These are phyloP conservation scores for Allophyes oxyacanthae DNA, from an alignment of 2,888 invertebrate genomes.

Conservation along the genomic window DNA sequence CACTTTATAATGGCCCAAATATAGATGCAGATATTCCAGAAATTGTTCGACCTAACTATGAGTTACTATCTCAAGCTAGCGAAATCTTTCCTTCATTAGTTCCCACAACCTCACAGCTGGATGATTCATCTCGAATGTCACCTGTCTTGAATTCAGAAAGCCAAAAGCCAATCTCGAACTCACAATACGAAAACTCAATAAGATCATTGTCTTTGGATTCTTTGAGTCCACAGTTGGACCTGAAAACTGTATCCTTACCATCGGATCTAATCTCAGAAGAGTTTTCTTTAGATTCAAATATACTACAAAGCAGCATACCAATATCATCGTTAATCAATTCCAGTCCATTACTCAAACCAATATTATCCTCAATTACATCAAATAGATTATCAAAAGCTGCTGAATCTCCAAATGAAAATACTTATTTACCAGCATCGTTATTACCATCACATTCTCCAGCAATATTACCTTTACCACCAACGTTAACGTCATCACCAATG, in stretches of 20 bases:
- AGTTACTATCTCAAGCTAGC: neutral
- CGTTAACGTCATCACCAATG: neutral
- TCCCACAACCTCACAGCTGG: neutral
- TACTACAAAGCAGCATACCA: neutral
- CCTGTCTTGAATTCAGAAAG: neutral
- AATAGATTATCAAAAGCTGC: neutral
- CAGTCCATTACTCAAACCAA: neutral
- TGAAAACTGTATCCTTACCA: neutral
- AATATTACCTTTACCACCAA: neutral
- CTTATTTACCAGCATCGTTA: neutral
- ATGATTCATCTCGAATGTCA: neutral
- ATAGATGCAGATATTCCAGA: neutral
- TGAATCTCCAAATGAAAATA: neutral
- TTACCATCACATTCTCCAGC: neutral
- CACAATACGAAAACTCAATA: neutral
- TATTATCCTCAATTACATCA: neutral
- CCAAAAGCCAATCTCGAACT: neutral
- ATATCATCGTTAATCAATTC: neutral
- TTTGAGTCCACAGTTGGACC: neutral
- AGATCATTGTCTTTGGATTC: neutral
- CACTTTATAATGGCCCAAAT: too few relatives aligned
- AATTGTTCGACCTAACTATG: neutral
- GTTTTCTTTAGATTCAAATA: neutral
- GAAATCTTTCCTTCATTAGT: neutral
- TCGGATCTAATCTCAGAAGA: neutral